A percentile compares a stretch with the other conserved stretches of the same genome.
phyloP scores from a whole-genome alignment of 2,113 vertebrate genomes.

The Aythya baeri region DNA sequence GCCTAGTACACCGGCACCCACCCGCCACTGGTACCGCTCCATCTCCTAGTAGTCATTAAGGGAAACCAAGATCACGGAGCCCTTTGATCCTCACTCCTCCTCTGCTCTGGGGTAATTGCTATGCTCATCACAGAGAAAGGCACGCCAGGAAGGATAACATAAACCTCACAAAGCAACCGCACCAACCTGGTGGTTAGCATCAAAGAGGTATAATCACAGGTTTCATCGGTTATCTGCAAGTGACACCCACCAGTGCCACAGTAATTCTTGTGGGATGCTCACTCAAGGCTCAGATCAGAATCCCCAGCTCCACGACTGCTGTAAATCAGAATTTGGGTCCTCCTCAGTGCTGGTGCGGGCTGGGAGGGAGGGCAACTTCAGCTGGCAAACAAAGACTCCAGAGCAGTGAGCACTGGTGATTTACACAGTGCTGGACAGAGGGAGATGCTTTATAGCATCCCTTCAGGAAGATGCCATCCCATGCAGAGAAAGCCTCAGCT shows the following conservation, averaged over 20 bases:
- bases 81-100: background rate
- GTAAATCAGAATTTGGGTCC: background rate
- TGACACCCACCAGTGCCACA: background rate
- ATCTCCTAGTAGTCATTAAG: background rate
- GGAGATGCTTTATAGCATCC: background rate
- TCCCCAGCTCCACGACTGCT: background rate
- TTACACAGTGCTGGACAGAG: rapidly evolving
- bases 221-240: background rate
- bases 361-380: background rate
- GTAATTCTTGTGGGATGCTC: background rate
- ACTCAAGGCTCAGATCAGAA: background rate
- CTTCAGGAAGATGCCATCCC: background rate
- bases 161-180: background rate
- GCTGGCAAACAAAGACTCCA: background rate
- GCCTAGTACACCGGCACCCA: background rate
- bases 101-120: background rate
- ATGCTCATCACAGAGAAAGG: background rate
- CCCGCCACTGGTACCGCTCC: background rate
- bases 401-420: background rate
- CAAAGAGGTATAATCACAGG: conserved; percentile 8
- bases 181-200: background rate
- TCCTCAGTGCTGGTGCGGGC: background rate
- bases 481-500: background rate
- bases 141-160: background rate
- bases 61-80: background rate